Evolutionary conservation across 2,113 vertebrate species (phyloP).

Genomic region (Scalopus aquaticus): DNA sequence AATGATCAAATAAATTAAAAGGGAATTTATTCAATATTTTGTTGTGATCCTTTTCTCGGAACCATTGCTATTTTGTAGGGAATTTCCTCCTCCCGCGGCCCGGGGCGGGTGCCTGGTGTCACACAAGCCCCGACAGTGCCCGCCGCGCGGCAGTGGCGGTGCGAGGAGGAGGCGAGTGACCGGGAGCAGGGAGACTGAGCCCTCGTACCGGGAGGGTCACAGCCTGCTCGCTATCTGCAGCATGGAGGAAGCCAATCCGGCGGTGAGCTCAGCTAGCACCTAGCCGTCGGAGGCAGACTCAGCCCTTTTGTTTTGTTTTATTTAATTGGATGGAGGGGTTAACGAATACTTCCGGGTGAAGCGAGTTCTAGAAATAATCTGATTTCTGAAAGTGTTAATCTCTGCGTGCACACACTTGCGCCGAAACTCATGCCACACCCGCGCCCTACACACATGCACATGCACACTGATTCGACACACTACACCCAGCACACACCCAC

Average conservation of each 20-base stretch:
- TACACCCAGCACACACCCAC: not conserved
- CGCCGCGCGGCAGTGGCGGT: constrained; percentile 55
- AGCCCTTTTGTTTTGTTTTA: constrained; percentile 63
- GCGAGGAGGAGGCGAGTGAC: constrained; percentile 53
- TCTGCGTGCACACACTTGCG: not conserved
- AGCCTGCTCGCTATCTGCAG: not conserved
- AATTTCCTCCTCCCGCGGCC: constrained; percentile 87
- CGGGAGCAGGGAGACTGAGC: not conserved
- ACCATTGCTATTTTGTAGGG: constrained; percentile 89
- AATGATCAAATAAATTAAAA: constrained; percentile 99
- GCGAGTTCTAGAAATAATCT: not conserved
- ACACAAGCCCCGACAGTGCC: constrained; percentile 80
- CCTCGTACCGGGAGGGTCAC: constrained; percentile 73
- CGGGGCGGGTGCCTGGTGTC: constrained; percentile 86
- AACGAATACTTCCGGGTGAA: constrained; percentile 82
- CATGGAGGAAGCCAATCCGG: rapidly evolving
- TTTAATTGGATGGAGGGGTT: constrained; percentile 33
- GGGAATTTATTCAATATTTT: constrained; percentile 96
- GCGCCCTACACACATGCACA: not conserved
- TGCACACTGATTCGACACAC: not conserved
- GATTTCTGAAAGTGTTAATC: constrained; percentile 1
- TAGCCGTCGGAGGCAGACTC: not conserved
- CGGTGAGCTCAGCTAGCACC: rapidly evolving
- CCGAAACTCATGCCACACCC: not conserved
- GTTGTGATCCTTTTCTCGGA: constrained; percentile 91